A percentile compares a stretch with the other conserved stretches of the same genome.
Evolutionary conservation across 1,140 invertebrate species (phyloP).

Genomic region (Cylas formicarius): DNA sequence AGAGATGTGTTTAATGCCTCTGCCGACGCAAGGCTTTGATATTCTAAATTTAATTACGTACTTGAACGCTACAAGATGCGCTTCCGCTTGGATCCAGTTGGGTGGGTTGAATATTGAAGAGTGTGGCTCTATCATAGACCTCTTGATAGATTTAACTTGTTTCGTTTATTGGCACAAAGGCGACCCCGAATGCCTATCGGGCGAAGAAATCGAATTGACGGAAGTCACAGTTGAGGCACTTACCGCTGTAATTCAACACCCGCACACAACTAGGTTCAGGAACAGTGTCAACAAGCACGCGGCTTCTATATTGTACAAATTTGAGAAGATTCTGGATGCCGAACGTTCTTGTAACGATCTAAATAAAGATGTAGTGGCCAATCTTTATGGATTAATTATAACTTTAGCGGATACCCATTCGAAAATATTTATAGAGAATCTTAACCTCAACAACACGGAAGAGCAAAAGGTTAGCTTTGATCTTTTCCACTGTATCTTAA

Average conservation of each 20-base stretch:
- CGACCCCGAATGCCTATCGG: constrained; percentile 43
- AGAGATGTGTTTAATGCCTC: constrained; percentile 40
- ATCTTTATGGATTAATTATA: constrained; percentile 57
- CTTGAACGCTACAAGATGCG: constrained; percentile 51
- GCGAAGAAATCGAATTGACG: constrained; percentile 49
- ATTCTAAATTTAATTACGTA: constrained; percentile 44
- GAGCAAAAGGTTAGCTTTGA: constrained; percentile 41
- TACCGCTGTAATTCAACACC: constrained; percentile 39
- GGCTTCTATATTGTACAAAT: constrained; percentile 37
- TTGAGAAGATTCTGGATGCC: constrained; percentile 37
- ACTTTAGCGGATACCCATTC: constrained; percentile 59
- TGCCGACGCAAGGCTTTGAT: constrained; percentile 34
- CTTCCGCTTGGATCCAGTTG: constrained; percentile 56
- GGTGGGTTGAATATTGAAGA: constrained; percentile 37
- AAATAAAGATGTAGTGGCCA: constrained; percentile 46
- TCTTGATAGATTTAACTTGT: constrained; percentile 40
- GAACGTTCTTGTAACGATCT: constrained; percentile 30
- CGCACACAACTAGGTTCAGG: constrained; percentile 32
- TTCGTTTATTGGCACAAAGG: constrained; percentile 40
- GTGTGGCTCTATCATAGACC: constrained; percentile 33
- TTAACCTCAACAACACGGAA: constrained; percentile 42
- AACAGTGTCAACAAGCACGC: constrained; percentile 32
- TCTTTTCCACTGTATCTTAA: constrained; percentile 50
- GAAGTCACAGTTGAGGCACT: constrained; percentile 58
- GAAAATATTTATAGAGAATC: constrained; percentile 50